These are phyloP conservation scores for Bugula neritina DNA, from an alignment of 2,888 invertebrate species.

Conservation along the genomic window DNA sequence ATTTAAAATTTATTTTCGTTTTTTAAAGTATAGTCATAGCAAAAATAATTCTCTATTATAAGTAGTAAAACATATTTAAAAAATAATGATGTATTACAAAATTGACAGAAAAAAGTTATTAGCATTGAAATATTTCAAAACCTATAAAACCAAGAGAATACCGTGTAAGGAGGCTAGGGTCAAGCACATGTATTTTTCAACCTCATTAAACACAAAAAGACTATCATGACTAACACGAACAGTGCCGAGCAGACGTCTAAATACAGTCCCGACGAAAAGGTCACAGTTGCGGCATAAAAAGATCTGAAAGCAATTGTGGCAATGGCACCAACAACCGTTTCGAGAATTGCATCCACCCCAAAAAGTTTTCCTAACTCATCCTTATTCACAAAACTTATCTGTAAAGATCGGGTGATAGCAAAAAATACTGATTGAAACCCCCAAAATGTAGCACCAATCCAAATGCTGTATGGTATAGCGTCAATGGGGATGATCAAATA, in stretches of 20 bases:
- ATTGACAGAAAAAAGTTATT: too few relatives aligned
- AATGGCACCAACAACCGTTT: background rate
- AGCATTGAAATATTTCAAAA: too few relatives aligned
- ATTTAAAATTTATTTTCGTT: too few relatives aligned
- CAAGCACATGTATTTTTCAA: too few relatives aligned
- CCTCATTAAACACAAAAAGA: background rate
- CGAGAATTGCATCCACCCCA: background rate
- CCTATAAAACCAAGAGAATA: too few relatives aligned
- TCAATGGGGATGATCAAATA: background rate
- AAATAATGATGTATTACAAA: too few relatives aligned
- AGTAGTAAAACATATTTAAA: too few relatives aligned
- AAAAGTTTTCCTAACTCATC: slow-evolving; percentile 15
- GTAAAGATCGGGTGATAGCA: background rate
- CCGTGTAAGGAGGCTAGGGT: too few relatives aligned
- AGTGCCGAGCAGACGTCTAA: background rate
- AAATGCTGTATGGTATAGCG: background rate
- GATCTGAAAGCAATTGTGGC: background rate
- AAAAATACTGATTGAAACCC: background rate
- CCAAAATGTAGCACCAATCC: slow-evolving; percentile 1
- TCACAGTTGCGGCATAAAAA: background rate
- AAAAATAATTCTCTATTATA: too few relatives aligned
- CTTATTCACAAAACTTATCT: background rate
- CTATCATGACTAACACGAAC: background rate
- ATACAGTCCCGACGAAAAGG: background rate
- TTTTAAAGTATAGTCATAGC: too few relatives aligned